These are phyloP conservation scores for Heteropelma amictum DNA, from an alignment of 2,888 invertebrate species.

Conservation along the genomic window DNA sequence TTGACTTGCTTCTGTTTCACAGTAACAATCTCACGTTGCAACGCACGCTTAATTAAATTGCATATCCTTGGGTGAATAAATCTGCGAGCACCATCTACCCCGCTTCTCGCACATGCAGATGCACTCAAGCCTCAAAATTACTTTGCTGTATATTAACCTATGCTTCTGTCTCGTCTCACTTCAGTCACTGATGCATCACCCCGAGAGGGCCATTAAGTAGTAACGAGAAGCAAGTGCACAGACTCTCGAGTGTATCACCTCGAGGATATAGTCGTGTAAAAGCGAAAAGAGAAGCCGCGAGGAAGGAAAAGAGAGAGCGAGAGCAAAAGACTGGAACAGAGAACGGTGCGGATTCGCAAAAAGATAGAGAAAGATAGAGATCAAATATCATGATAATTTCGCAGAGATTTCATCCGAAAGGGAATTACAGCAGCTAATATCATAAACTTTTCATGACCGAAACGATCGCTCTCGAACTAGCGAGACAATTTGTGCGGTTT, in stretches of 20 bases:
- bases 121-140: conserved; percentile 30
- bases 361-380: neutral
- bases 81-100: conserved; percentile 16
- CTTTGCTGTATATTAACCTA: conserved; percentile 39
- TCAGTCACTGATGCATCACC: conserved; percentile 33
- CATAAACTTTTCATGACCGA: too few species aligned
- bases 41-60: conserved; percentile 18
- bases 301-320: neutral
- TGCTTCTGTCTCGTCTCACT: conserved; percentile 18
- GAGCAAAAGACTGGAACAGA: neutral
- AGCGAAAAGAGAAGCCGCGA: neutral
- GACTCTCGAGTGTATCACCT: neutral
- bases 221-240: conserved; percentile 46
- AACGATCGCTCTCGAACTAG: too few species aligned
- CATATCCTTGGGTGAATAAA: conserved; percentile 1
- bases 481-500: too few species aligned
- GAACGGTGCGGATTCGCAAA: neutral
- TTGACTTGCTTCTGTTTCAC: neutral
- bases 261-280: neutral
- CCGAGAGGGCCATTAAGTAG: conserved; percentile 45
- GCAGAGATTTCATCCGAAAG: too few species aligned
- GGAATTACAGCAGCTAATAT: too few species aligned
- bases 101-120: neutral
- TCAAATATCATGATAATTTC: too few species aligned
- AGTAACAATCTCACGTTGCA: neutral